These are phyloP conservation scores for Lutraria rhynchaena DNA, from an alignment of 1,140 invertebrate species.

Conservation along the genomic window DNA sequence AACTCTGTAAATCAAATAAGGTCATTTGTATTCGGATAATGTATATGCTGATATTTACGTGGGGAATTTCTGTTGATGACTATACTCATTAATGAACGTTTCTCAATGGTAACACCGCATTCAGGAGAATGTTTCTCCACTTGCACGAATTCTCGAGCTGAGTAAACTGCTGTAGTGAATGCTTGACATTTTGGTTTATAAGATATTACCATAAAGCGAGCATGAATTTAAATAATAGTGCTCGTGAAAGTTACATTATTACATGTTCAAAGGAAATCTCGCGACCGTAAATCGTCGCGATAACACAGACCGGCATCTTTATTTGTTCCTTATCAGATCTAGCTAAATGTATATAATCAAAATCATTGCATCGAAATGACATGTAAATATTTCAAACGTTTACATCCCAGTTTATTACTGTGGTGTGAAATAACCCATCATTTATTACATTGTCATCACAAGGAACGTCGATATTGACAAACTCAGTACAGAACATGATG, in stretches of 20 bases:
- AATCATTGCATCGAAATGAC: constrained; percentile 58
- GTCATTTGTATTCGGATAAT: too few relatives aligned
- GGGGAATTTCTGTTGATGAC: too few relatives aligned
- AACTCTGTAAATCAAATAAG: too few relatives aligned
- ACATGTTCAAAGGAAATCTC: constrained; percentile 52
- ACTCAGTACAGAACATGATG: too few relatives aligned
- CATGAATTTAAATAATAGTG: constrained; percentile 54
- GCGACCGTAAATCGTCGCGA: constrained; percentile 34
- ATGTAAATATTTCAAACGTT: constrained; percentile 56
- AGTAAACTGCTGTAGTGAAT: too few relatives aligned
- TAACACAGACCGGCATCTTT: constrained; percentile 30
- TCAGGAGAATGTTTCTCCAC: too few relatives aligned
- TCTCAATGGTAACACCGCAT: too few relatives aligned
- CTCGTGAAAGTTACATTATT: constrained; percentile 49
- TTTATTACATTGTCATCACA: constrained; percentile 14
- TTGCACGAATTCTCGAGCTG: too few relatives aligned
- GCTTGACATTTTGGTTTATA: constrained; percentile 33
- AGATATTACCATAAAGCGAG: constrained; percentile 41
- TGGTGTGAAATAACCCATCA: constrained; percentile 31
- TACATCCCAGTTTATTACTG: constrained; percentile 33
- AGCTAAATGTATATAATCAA: constrained; percentile 57
- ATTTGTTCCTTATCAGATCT: constrained; percentile 49
- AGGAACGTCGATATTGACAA: too few relatives aligned
- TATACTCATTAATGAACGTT: too few relatives aligned
- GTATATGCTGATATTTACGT: too few relatives aligned